Evolutionary conservation across 2,888 invertebrate species (phyloP).

Genomic region (Macrophya annulata): DNA sequence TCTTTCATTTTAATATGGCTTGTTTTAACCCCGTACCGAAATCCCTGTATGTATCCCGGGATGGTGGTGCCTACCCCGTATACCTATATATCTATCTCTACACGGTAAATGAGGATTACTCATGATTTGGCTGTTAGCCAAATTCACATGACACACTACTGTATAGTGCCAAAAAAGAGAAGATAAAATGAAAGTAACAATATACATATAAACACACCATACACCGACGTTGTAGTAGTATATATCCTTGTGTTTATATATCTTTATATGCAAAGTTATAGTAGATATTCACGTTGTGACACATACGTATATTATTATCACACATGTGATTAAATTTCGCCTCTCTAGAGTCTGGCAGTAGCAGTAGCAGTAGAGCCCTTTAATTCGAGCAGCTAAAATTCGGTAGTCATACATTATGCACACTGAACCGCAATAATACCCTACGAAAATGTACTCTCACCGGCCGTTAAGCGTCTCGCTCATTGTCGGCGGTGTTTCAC

Average conservation of each 20-base stretch:
- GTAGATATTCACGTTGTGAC: background rate
- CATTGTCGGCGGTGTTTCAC: background rate
- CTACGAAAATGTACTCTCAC: background rate
- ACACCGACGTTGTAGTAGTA: too few species aligned
- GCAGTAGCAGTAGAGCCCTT: background rate
- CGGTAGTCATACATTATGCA: background rate
- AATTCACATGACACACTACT: constrained; percentile 60
- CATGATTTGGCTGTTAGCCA: constrained; percentile 71
- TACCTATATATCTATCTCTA: background rate
- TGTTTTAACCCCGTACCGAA: background rate
- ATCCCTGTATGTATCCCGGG: background rate
- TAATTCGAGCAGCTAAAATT: background rate
- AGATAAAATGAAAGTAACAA: constrained; percentile 12
- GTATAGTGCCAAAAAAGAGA: constrained; percentile 16
- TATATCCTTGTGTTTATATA: background rate
- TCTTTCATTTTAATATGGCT: background rate
- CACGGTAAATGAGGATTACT: constrained; percentile 71
- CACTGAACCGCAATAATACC: background rate
- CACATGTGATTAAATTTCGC: constrained; percentile 1
- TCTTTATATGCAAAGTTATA: background rate
- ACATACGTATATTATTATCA: background rate
- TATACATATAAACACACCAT: background rate
- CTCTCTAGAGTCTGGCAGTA: background rate
- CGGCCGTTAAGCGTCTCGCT: background rate
- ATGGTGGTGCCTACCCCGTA: background rate